These are phyloP conservation scores for Acinonyx jubatus DNA, from an alignment of 2,113 vertebrate species.

Conservation along the genomic window DNA sequence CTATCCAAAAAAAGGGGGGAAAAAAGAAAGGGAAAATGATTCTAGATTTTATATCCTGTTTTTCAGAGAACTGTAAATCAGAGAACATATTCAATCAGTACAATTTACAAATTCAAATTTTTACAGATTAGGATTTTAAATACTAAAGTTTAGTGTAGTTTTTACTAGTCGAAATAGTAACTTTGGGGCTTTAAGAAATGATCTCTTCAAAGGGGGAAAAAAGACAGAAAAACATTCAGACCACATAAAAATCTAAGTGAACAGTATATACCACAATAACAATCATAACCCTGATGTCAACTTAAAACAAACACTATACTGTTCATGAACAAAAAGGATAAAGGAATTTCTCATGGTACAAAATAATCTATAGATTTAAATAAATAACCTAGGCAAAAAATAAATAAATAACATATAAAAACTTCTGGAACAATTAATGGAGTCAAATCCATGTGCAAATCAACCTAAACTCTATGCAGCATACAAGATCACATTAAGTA, in stretches of 20 bases:
- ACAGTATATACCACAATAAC: not conserved
- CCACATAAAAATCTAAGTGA: constrained; percentile 26
- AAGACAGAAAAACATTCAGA: not conserved
- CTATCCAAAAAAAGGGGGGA: not conserved
- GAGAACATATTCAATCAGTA: not conserved
- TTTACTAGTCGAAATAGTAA: not conserved
- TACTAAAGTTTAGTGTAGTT: not conserved
- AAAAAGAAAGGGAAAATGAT: not conserved
- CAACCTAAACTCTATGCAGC: not conserved
- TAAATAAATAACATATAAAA: no score
- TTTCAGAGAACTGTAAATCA: constrained; percentile 4
- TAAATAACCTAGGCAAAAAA: not conserved
- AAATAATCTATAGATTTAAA: constrained; percentile 36
- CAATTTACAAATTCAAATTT: constrained; percentile 10
- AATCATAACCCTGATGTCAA: constrained; percentile 11
- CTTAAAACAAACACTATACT: constrained; percentile 26
- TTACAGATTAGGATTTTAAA: not conserved
- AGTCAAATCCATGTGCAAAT: not conserved
- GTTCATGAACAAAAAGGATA: constrained; percentile 1
- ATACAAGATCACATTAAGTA: not conserved
- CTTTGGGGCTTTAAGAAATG: not conserved
- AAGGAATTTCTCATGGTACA: not conserved
- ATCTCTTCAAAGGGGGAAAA: not conserved
- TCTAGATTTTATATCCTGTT: not conserved
- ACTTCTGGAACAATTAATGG: not conserved